Base-by-base conservation (phyloP, 2,113 vertebrate genomes). In the Micronycteris hirsuta region DNA sequence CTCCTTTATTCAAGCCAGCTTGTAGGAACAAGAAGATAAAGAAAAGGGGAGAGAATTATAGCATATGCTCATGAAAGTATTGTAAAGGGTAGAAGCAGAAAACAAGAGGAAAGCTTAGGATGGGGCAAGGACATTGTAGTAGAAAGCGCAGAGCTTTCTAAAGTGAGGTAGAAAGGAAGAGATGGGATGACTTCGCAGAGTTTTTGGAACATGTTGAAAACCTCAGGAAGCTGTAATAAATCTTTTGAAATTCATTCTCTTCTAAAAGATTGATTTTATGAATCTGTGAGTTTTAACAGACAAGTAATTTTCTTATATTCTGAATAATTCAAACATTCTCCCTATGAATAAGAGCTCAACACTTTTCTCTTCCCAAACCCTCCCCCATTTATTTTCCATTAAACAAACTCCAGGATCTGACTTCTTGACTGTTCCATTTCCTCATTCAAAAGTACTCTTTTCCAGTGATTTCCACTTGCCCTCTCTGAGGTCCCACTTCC, bases 1-100 rank as follows among this genome's bases (percentile, higher is more conserved):
- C 98, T 99, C 98, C 98, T 98, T 99, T 99, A 99, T 99, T 99
- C 99, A 99, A 98, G 98, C 98, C 97, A 97, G 98, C 99, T 99
- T 99, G 99, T 99, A 99, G 98, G 98, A 99, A 99, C 99, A 99
- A 98, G 99, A 97, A 99, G 99, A 99, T 99, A 99, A 99, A 99
- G 99, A 98, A 98, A 98, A 98, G 98, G 95, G 96, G 98, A 98
- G 98, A 99, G 99, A 99, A 98, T 99, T 99, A 99, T 98, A 98
- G 98, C 98, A 98, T 94, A 98, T 98, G 98, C 98, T 98, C 98
- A 98, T 97, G 98, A 98, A 99, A 98, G 99, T 98, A 98, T 98
- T 98, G 98, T 97, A 96, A 98, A 99, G 98, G 98, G 98, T 98
- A 98, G 98, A 98, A 99, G 98, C 98, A 98, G 98, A 98, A 98